These are phyloP conservation scores for Thalpophila matura DNA, from an alignment of 2,888 invertebrate genomes.

Conservation along the genomic window DNA sequence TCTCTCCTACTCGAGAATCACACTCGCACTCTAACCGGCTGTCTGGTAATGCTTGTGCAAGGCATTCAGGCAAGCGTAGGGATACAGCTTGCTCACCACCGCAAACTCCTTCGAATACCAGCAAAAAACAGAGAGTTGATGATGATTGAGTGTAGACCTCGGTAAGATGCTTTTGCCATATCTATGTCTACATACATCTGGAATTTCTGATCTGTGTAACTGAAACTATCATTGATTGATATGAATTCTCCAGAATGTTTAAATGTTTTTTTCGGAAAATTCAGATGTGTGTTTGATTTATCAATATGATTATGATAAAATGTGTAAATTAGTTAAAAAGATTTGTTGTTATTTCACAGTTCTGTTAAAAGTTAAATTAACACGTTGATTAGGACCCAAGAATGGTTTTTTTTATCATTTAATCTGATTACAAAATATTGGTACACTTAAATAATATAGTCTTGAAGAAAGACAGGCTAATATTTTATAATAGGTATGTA, in stretches of 20 bases:
- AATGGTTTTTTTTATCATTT: neutral
- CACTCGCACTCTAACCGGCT: constrained; percentile 70
- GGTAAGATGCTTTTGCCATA: constrained; percentile 36
- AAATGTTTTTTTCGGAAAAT: constrained; percentile 2
- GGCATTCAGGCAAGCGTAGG: constrained; percentile 84
- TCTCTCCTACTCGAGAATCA: constrained; percentile 92
- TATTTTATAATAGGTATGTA: too few species aligned
- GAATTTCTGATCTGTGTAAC: constrained; percentile 10
- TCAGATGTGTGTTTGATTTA: constrained; percentile 17
- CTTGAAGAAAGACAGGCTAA: too few species aligned
- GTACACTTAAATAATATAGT: too few species aligned
- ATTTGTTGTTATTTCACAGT: constrained; percentile 50
- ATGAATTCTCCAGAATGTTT: neutral
- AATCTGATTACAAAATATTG: too few species aligned
- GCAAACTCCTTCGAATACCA: constrained; percentile 84
- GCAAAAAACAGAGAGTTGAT: constrained; percentile 85
- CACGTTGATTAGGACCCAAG: neutral
- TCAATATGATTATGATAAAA: constrained; percentile 19
- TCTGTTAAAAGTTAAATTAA: constrained; percentile 36
- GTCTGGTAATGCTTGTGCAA: constrained; percentile 78
- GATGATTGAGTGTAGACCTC: constrained; percentile 70
- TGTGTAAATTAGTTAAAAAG: constrained; percentile 33
- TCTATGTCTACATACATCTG: constrained; percentile 12
- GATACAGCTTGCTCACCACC: constrained; percentile 84
- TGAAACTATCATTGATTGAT: constrained; percentile 8